These are phyloP conservation scores for Terrapene triunguis DNA, from an alignment of 2,113 vertebrate species.

Conservation along the genomic window DNA sequence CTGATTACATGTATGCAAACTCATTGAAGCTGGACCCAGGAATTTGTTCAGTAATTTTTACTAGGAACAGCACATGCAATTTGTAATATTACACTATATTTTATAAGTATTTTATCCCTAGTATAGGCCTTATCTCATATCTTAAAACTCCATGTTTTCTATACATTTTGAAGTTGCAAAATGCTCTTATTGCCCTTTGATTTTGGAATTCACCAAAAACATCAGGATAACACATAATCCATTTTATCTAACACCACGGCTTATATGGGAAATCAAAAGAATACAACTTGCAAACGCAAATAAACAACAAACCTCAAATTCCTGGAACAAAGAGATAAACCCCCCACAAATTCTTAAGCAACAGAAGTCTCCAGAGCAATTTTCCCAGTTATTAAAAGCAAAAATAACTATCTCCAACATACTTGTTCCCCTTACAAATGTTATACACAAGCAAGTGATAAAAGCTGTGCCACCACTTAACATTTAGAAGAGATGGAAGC, in stretches of 20 bases:
- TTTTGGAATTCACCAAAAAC: not conserved
- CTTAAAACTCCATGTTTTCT: not conserved
- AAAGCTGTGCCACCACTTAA: accelerated
- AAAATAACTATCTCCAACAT: not conserved
- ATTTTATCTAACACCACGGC: not conserved
- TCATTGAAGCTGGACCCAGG: not conserved
- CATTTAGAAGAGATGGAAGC: not conserved
- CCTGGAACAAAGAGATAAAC: not conserved
- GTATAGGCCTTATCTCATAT: not conserved
- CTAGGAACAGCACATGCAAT: not conserved
- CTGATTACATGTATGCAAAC: not conserved
- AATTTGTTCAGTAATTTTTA: not conserved
- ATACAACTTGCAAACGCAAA: not conserved
- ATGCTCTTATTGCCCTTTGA: not conserved
- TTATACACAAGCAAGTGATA: not conserved
- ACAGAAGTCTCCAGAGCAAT: not conserved
- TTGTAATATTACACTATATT: not conserved
- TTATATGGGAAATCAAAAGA: not conserved
- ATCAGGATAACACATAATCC: not conserved
- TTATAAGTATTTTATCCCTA: not conserved
- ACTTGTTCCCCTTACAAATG: not conserved
- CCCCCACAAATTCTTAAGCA: not conserved
- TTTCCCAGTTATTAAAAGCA: not conserved
- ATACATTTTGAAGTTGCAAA: not conserved
- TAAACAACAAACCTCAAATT: not conserved